These are phyloP conservation scores for Campoplex nolae DNA, from an alignment of 2,888 invertebrate species.

Conservation along the genomic window DNA sequence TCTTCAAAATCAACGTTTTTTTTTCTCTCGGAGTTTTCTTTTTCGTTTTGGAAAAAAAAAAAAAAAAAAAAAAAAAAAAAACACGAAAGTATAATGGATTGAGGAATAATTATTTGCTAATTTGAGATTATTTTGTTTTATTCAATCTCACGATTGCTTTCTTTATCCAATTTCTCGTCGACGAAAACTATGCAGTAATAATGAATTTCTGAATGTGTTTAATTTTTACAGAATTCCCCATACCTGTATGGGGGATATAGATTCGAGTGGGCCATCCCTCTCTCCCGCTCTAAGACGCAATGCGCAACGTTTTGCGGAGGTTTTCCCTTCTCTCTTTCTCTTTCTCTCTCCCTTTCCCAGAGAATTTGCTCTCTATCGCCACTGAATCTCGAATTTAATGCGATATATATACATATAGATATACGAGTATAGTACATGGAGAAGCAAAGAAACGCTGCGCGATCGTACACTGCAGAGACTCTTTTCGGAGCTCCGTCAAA, in stretches of 20 bases:
- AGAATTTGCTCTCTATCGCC: conserved; percentile 23
- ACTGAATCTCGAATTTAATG: conserved; percentile 39
- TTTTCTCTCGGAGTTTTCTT: neutral
- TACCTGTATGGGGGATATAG: conserved; percentile 25
- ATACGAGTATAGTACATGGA: neutral
- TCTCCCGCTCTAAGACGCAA: conserved; percentile 78
- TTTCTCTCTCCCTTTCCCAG: conserved; percentile 14
- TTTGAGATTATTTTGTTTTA: neutral
- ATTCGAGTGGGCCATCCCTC: conserved; percentile 40
- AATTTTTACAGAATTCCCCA: neutral
- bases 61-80: too few relatives aligned
- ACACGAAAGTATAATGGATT: neutral
- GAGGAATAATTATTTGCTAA: neutral
- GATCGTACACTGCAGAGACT: neutral
- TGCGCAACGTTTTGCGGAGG: conserved; percentile 83
- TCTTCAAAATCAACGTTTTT: neutral
- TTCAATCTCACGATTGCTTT: neutral
- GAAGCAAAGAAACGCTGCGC: neutral
- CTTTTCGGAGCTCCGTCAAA: neutral
- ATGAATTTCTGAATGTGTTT: too few relatives aligned
- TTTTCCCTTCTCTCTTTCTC: conserved; percentile 23
- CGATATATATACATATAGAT: neutral
- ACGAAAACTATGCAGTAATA: neutral
- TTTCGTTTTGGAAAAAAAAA: too few relatives aligned
- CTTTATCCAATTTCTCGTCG: neutral